Percentiles rank a stretch among this genome's conserved stretches.
Evolutionary conservation across 2,888 invertebrate species (phyloP).

Genomic region (Conomelus anceps): DNA sequence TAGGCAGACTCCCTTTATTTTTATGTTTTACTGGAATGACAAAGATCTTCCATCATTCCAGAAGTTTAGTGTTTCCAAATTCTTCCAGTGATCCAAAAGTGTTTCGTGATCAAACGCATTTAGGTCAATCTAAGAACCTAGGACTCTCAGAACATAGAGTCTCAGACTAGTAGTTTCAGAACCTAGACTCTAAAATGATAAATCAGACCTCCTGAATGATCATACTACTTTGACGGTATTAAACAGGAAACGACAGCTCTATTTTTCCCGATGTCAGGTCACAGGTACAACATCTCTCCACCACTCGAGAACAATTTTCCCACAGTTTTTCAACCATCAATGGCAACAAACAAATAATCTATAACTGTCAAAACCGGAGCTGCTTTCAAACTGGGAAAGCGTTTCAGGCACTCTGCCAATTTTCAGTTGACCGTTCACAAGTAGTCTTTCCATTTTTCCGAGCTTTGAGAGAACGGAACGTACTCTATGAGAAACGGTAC

Average conservation of each 20-base stretch:
- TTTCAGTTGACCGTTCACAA: neutral
- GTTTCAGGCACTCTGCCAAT: neutral
- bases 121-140: too few species aligned
- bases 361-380: neutral
- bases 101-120: too few species aligned
- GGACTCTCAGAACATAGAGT: too few species aligned
- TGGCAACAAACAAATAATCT: neutral
- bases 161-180: too few species aligned
- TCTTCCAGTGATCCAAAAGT: too few species aligned
- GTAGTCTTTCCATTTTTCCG: neutral
- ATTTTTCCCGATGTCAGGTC: neutral
- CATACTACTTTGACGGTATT: neutral
- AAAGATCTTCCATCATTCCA: too few species aligned
- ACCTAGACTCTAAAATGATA: neutral
- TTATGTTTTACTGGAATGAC: too few species aligned
- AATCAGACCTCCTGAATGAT: neutral
- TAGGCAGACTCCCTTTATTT: too few species aligned
- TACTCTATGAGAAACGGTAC: neutral
- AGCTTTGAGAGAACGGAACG: neutral
- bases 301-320: neutral
- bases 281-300: neutral
- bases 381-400: neutral
- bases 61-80: too few species aligned
- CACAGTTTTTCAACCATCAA: neutral
- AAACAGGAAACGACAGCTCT: neutral